A percentile compares a stretch with the other conserved stretches of the same genome.
Evolutionary conservation across 2,113 vertebrate species (phyloP).

Genomic region (Pteronura brasiliensis): DNA sequence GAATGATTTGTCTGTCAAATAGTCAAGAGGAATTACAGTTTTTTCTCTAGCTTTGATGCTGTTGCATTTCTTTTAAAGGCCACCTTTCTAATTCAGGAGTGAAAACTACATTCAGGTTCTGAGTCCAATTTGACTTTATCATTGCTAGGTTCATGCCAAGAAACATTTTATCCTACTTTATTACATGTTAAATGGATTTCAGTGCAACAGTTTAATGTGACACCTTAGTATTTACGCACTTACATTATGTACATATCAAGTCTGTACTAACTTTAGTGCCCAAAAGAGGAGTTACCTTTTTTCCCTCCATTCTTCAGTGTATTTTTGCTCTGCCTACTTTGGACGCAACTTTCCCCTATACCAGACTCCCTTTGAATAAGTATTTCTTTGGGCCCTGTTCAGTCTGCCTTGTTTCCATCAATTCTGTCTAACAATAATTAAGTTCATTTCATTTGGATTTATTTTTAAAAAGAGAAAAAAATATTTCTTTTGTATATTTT

Average conservation of each 20-base stretch:
- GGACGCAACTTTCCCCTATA: not conserved
- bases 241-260: not conserved
- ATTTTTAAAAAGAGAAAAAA: conserved; percentile 12
- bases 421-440: not conserved
- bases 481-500: conserved; percentile 12
- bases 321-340: not conserved
- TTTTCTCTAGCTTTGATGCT: conserved; percentile 63
- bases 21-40: conserved; percentile 69
- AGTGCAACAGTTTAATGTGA: not conserved
- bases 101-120: not conserved
- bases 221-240: not conserved
- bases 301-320: not conserved
- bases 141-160: not conserved
- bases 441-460: not conserved
- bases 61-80: conserved; percentile 59
- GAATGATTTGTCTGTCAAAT: not conserved
- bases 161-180: conserved; percentile 14
- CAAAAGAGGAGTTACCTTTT: not conserved
- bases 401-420: conserved; percentile 55
- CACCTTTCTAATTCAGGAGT: not conserved
- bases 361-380: not conserved
- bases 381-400: not conserved
- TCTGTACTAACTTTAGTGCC: not conserved
- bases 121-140: conserved; percentile 25
- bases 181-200: conserved; percentile 26